Percentiles rank a stretch among this genome's conserved stretches.
These are phyloP conservation scores for Rhinoraja longicauda DNA, from an alignment of 2,797 vertebrate genomes.

Conservation along the genomic window DNA sequence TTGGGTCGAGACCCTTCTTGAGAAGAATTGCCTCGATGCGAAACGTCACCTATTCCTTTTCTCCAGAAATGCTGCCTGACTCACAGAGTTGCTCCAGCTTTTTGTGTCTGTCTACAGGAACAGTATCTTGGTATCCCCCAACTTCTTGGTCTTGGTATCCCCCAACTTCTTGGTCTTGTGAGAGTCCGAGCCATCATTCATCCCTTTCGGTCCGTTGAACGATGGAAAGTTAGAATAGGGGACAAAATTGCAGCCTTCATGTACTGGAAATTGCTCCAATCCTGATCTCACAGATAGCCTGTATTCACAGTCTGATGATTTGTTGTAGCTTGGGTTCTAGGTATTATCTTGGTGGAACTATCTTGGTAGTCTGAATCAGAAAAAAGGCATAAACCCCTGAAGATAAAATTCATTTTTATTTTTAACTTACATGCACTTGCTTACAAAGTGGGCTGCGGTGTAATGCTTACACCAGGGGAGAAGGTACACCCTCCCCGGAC, in stretches of 20 bases:
- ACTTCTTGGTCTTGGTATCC: background rate
- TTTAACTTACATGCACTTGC: background rate
- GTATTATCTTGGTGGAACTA: too few relatives aligned
- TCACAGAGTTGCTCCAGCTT: too few relatives aligned
- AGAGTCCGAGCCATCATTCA: background rate
- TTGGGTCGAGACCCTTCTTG: too few relatives aligned
- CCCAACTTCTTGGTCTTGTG: background rate
- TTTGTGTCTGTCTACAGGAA: background rate
- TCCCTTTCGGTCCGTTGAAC: background rate
- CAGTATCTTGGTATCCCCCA: background rate
- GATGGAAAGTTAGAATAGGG: background rate
- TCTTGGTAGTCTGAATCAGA: background rate
- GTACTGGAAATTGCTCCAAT: background rate
- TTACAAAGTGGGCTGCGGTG: background rate
- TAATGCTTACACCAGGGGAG: background rate
- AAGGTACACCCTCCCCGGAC: background rate
- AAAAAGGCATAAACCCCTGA: background rate
- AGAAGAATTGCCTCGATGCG: too few relatives aligned
- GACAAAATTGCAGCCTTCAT: background rate
- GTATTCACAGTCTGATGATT: background rate
- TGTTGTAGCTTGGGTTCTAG: too few relatives aligned
- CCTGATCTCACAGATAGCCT: background rate
- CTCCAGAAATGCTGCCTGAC: too few relatives aligned
- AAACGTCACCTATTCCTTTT: too few relatives aligned
- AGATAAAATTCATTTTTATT: constrained; percentile 1